A percentile compares a stretch with the other conserved stretches of the same genome.
phyloP scores from a whole-genome alignment of 1,140 invertebrate species.

The Pseudomyrmex dendroicus region DNA sequence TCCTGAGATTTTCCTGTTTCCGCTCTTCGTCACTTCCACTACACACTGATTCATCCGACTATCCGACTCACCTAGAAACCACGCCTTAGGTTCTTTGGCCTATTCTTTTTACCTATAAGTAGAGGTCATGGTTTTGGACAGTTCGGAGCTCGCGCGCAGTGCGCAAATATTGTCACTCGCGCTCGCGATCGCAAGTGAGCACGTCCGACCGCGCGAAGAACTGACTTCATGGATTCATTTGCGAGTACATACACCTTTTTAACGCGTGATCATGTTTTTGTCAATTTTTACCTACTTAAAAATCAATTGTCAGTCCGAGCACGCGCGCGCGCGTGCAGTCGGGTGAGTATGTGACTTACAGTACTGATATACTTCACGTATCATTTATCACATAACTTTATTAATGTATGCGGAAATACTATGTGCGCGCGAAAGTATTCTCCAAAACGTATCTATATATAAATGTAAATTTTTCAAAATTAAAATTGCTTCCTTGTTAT shows the following conservation, averaged over 20 bases:
- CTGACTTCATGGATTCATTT: neutral
- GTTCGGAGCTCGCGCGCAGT: slow-evolving; percentile 9
- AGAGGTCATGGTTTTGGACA: slow-evolving; percentile 72
- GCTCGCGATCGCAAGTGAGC: slow-evolving; percentile 68
- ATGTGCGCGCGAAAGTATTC: no score
- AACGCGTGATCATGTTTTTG: neutral
- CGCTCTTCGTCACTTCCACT: slow-evolving; percentile 25
- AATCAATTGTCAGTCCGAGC: slow-evolving; percentile 47
- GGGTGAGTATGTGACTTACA: slow-evolving; percentile 64
- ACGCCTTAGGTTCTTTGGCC: slow-evolving; percentile 53
- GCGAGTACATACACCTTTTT: neutral
- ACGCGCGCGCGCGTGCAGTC: slow-evolving; percentile 59
- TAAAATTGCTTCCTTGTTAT: no score
- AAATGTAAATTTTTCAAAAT: no score
- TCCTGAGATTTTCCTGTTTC: slow-evolving; percentile 37
- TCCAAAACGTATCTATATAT: no score
- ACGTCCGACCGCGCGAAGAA: slow-evolving; percentile 45
- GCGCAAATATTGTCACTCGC: slow-evolving; percentile 68
- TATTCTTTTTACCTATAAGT: no score
- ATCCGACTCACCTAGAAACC: slow-evolving; percentile 47
- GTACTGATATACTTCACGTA: slow-evolving; percentile 42
- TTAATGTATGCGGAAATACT: neutral
- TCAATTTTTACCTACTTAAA: slow-evolving; percentile 62
- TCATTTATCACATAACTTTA: slow-evolving; percentile 1
- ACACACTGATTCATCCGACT: neutral